Evolutionary conservation across 2,888 invertebrate genomes (phyloP).

Genomic region (Tanypteryx hageni): DNA sequence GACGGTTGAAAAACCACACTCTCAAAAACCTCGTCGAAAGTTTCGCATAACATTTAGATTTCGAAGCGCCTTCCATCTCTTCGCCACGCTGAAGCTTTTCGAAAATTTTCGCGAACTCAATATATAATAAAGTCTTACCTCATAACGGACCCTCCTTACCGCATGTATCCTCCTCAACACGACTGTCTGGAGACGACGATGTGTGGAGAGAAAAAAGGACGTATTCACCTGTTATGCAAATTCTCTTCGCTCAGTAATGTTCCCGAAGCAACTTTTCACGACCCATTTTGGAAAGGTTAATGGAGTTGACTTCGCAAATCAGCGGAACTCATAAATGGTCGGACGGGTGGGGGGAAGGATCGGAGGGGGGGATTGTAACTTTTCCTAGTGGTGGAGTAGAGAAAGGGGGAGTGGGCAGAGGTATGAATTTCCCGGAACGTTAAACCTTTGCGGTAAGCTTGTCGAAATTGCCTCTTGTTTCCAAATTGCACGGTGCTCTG

Average conservation of each 20-base stretch:
- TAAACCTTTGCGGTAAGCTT: conserved; percentile 36
- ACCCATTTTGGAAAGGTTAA: conserved; percentile 34
- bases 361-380: conserved; percentile 18
- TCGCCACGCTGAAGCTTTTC: neutral
- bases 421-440: neutral
- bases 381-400: neutral
- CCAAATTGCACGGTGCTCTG: conserved; percentile 46
- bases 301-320: conserved; percentile 55
- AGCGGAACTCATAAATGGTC: conserved; percentile 44
- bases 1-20: neutral
- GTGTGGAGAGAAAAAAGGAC: neutral
- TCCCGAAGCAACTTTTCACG: neutral
- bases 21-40: neutral
- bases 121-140: neutral
- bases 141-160: neutral
- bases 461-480: conserved; percentile 56
- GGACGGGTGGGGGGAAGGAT: neutral
- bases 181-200: neutral
- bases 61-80: neutral
- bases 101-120: neutral
- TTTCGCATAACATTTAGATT: neutral
- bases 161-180: neutral
- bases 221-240: neutral
- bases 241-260: neutral
- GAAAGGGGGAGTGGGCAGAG: neutral